phyloP scores from a whole-genome alignment of 1,140 invertebrate genomes.

The Trichonephila inaurata region DNA sequence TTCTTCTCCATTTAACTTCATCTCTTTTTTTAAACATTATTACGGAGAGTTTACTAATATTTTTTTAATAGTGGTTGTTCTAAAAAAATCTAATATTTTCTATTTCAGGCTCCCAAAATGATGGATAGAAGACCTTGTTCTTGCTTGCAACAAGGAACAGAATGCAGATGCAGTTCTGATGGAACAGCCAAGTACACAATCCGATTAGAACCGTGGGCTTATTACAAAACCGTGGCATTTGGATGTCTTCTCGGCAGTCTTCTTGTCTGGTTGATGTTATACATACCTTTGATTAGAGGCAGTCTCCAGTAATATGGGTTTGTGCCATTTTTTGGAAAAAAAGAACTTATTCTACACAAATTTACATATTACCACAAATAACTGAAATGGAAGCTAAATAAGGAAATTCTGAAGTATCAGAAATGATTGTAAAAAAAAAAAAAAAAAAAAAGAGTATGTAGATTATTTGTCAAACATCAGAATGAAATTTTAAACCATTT shows the following conservation, averaged over 20 bases:
- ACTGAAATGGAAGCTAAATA: neutral
- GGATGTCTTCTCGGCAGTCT: slow-evolving; percentile 53
- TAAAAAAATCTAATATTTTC: neutral
- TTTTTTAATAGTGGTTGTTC: too few species aligned
- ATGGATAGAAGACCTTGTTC: slow-evolving; percentile 60
- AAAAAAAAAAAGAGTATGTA: neutral
- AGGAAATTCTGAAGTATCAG: neutral
- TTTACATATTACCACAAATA: neutral
- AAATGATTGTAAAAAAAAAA: neutral
- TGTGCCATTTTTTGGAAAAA: neutral
- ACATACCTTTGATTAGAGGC: slow-evolving; percentile 54
- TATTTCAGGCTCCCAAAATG: slow-evolving; percentile 46
- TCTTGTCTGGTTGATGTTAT: slow-evolving; percentile 64
- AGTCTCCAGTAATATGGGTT: neutral
- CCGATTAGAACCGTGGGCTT: slow-evolving; percentile 71
- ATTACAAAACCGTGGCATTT: slow-evolving; percentile 70
- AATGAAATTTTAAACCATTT: too few species aligned
- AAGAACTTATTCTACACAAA: neutral
- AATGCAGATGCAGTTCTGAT: slow-evolving; percentile 63
- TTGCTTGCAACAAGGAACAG: slow-evolving; percentile 70
- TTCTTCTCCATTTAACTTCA: too few species aligned
- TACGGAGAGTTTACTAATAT: too few species aligned
- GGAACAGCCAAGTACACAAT: slow-evolving; percentile 51
- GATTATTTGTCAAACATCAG: neutral
- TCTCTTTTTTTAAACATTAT: too few species aligned